Conservation (phyloP, 2,797 vertebrate species). For the Tadarida brasiliensis region DNA sequence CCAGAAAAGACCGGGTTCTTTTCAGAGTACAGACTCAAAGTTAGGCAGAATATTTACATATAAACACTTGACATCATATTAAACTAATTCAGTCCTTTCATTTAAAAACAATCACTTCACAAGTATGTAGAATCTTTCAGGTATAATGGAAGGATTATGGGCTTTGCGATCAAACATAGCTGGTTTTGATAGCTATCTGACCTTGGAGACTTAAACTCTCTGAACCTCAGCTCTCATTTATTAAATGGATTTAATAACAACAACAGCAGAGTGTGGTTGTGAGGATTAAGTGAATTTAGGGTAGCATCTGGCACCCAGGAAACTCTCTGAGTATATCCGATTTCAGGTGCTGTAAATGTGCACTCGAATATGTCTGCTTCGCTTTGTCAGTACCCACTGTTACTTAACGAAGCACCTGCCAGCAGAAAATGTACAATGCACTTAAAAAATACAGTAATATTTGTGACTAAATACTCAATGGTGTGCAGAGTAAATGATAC, state of each 20-base stretch:
- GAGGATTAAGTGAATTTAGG: slow-evolving; percentile 73
- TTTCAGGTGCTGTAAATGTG: slow-evolving; percentile 55
- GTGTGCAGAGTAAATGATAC: neutral
- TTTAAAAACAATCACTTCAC: slow-evolving; percentile 72
- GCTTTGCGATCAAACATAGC: slow-evolving; percentile 68
- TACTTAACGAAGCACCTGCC: slow-evolving; percentile 62
- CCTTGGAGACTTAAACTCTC: slow-evolving; percentile 77
- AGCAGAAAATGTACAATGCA: slow-evolving; percentile 41
- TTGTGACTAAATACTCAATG: neutral
- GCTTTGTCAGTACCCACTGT: slow-evolving; percentile 62
- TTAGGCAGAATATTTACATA: slow-evolving; percentile 31
- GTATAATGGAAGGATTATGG: slow-evolving; percentile 72
- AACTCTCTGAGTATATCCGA: slow-evolving; percentile 66
- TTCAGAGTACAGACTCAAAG: neutral
- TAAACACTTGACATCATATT: slow-evolving; percentile 48
- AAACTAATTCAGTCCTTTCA: slow-evolving; percentile 51
- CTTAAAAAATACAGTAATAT: neutral
- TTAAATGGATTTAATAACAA: slow-evolving; percentile 79
- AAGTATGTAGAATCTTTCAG: slow-evolving; percentile 69
- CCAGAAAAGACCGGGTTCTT: neutral
- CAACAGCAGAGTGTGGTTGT: slow-evolving; percentile 52
- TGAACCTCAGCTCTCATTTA: slow-evolving; percentile 76
- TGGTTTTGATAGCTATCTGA: slow-evolving; percentile 75
- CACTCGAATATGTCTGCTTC: slow-evolving; percentile 48
- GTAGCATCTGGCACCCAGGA: slow-evolving; percentile 65